Base-by-base conservation (phyloP, 1,140 invertebrate species). In the Zophobas atratus region DNA sequence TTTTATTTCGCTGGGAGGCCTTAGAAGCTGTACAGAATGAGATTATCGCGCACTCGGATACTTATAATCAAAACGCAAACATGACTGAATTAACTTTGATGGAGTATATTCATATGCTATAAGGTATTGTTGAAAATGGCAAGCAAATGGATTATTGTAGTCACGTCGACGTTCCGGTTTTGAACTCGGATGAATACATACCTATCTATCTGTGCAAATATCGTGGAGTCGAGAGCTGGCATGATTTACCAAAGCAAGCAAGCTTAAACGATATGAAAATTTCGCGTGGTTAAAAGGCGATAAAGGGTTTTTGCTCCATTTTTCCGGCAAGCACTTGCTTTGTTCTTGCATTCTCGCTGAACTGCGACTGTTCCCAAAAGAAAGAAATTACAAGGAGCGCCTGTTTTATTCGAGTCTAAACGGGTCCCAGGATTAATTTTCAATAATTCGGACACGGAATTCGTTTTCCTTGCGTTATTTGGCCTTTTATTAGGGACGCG, bases 81-180 rank as follows among this genome's bases (percentile, higher is more conserved):
- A 51, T 51, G 49, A 51, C 49, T 2, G 6, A 51, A 51, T 51
- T 51, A 51, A 63, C 8, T 63, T 63, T 63, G 35, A 63, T 63
- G 36, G 4, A 51, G n/a, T 51, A 51, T 51, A 51, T 51, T 51
- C 49, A 51, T 51, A 20, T 51, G 49, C 4, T 34, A 63, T 63
- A 63, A 39, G 35, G 57, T 39, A 38, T 63, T 63, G 57, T 67
- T 33, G 60, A 67, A 63, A 67, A 67, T 67, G 60, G 60, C 60
- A 67, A n/a, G n/a, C 60, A 33, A 67, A 67, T 67, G 60, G 60
- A 67, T 67, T 67, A 67, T 67, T 67, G 39, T 43, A 67, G 60
- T 67, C 60, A 67, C 60, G 60, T 67, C 60, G 41, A 2, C n/a
- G 39, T 41, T 39, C 36, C 35, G 57, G 57, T 63, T 63, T 51